Conservation (phyloP, 2,888 invertebrate genomes). For the Steinernema carpocapsae region DNA sequence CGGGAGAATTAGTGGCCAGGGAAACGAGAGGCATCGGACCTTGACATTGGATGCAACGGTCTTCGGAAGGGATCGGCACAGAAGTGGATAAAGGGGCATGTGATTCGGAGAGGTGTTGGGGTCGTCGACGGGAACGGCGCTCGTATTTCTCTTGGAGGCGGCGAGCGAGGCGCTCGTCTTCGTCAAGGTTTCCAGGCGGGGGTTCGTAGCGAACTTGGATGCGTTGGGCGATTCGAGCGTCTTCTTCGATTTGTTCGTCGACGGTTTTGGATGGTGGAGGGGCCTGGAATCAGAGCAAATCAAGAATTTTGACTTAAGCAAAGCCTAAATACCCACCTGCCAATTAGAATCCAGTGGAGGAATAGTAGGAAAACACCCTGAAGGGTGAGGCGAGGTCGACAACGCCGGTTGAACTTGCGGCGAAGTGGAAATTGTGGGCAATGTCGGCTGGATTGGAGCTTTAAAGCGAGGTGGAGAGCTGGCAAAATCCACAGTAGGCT, state of each 20-base stretch:
- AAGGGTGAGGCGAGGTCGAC: neutral
- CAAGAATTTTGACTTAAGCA: too few species aligned
- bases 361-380: neutral
- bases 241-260: constrained; percentile 17
- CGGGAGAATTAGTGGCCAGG: neutral
- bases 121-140: neutral
- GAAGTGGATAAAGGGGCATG: neutral
- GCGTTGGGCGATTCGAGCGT: neutral
- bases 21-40: constrained; percentile 1
- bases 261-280: neutral
- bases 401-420: too few species aligned
- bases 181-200: constrained; percentile 3
- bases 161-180: constrained; percentile 1
- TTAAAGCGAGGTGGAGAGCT: neutral
- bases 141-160: constrained; percentile 21
- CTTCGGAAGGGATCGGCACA: neutral
- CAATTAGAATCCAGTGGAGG: neutral
- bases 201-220: neutral
- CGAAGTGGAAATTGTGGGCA: too few species aligned
- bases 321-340: too few species aligned
- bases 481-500: neutral
- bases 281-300: too few species aligned
- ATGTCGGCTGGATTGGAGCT: neutral
- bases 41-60: constrained; percentile 2
- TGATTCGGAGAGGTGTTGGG: neutral